Evolutionary conservation across 1,140 invertebrate species (phyloP).

Genomic region (Conopomorpha cramerella): DNA sequence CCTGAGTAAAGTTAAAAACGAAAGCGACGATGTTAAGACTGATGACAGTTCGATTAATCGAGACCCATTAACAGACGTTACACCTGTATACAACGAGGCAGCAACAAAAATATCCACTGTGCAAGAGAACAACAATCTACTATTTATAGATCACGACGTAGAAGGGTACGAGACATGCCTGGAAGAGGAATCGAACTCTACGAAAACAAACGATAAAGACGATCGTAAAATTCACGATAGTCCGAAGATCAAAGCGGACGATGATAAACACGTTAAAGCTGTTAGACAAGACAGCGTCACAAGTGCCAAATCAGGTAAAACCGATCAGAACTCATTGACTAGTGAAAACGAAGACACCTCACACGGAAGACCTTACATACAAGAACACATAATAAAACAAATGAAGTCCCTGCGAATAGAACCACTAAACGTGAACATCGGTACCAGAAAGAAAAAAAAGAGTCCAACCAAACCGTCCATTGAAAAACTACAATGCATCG

Average conservation of each 20-base stretch:
- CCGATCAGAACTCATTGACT: constrained; percentile 26
- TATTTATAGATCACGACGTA: constrained; percentile 55
- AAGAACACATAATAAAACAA: constrained; percentile 50
- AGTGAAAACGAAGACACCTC: constrained; percentile 22
- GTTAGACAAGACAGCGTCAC: constrained; percentile 34
- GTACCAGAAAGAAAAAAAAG: constrained; percentile 30
- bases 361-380: constrained; percentile 32
- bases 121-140: constrained; percentile 31
- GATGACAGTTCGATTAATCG: constrained; percentile 36
- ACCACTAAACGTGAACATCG: constrained; percentile 38
- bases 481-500: constrained; percentile 41
- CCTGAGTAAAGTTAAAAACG: constrained; percentile 13
- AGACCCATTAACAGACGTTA: too few species aligned
- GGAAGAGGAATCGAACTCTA: constrained; percentile 47
- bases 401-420: constrained; percentile 50
- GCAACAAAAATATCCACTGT: constrained; percentile 43
- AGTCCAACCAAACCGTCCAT: constrained; percentile 29
- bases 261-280: constrained; percentile 45
- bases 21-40: constrained; percentile 33
- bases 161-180: constrained; percentile 58
- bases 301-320: constrained; percentile 35
- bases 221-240: constrained; percentile 42
- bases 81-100: constrained; percentile 26
- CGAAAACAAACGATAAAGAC: constrained; percentile 37
- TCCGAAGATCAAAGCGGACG: constrained; percentile 39